phyloP scores from a whole-genome alignment of 2,888 invertebrate species.

The Caenorhabditis sp. region DNA sequence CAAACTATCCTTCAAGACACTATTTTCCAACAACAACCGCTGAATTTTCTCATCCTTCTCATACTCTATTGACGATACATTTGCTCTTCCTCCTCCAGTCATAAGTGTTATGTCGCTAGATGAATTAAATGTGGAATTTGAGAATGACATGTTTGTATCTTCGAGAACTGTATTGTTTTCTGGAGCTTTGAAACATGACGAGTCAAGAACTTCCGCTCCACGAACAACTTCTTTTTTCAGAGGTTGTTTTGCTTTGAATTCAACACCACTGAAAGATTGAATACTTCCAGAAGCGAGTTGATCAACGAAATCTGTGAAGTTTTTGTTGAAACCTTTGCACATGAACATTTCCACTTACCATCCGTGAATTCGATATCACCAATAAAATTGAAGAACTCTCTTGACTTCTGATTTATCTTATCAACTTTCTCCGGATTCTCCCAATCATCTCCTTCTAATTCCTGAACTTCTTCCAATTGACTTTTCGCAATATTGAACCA shows the following conservation, averaged over 20 bases:
- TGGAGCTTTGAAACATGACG: slow-evolving; percentile 1
- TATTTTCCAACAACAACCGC: slow-evolving; percentile 33
- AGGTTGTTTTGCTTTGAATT: slow-evolving; percentile 5
- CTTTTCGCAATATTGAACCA: slow-evolving; percentile 37
- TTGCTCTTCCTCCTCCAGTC: slow-evolving; percentile 25
- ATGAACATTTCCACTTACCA: not conserved
- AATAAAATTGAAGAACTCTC: not conserved
- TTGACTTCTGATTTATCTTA: not conserved
- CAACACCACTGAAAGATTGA: slow-evolving; percentile 17
- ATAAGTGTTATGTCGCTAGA: slow-evolving; percentile 13
- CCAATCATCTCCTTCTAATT: slow-evolving; percentile 13
- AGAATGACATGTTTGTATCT: slow-evolving; percentile 11
- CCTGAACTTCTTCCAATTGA: slow-evolving; percentile 25
- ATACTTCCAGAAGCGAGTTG: slow-evolving; percentile 15
- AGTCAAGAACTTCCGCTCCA: not conserved
- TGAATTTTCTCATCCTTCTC: slow-evolving; percentile 46
- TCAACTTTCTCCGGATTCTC: slow-evolving; percentile 17
- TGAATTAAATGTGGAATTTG: not conserved
- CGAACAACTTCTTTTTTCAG: slow-evolving; percentile 17
- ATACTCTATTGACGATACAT: slow-evolving; percentile 24
- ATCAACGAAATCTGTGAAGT: slow-evolving; percentile 9
- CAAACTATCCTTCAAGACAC: slow-evolving; percentile 36
- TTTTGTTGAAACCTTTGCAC: not conserved
- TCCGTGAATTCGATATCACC: not conserved
- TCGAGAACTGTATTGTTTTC: slow-evolving; percentile 16